Conservation (phyloP, 2,888 invertebrate genomes). For the Cheilosia vernalis region DNA sequence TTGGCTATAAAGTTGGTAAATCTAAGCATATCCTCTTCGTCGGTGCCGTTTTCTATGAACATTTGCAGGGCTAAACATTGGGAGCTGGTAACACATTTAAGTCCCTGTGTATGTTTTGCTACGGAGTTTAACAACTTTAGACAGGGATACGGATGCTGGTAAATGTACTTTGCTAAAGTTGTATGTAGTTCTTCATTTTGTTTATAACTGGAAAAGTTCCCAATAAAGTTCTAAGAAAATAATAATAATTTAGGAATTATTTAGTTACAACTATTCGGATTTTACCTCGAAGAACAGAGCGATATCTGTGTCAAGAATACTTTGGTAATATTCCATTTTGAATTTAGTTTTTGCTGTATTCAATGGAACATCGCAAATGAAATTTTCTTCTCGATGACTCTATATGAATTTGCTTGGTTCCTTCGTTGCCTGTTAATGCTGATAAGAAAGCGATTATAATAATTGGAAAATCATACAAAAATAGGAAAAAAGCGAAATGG, state of each 20-base stretch:
- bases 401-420: constrained; percentile 7
- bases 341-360: neutral
- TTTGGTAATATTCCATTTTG: constrained; percentile 60
- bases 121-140: constrained; percentile 40
- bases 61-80: constrained; percentile 41
- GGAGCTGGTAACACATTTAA: constrained; percentile 5
- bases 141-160: constrained; percentile 32
- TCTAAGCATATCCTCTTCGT: constrained; percentile 23
- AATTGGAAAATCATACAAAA: constrained; percentile 40
- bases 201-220: neutral
- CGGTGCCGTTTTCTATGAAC: constrained; percentile 27
- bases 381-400: constrained; percentile 5
- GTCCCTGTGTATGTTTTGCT: neutral
- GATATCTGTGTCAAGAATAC: constrained; percentile 42
- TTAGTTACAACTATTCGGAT: neutral
- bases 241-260: neutral
- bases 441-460: constrained; percentile 56
- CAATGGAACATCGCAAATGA: constrained; percentile 35
- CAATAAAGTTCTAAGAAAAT: constrained; percentile 34
- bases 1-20: constrained; percentile 62
- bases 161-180: constrained; percentile 39
- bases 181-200: constrained; percentile 19
- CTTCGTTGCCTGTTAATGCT: constrained; percentile 16
- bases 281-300: constrained; percentile 57
- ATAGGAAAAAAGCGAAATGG: constrained; percentile 26